Percentiles rank a stretch among this genome's conserved stretches.
Evolutionary conservation across 64 coral and sea anemone species (phyloP).

Genomic region (Porites lutea): DNA sequence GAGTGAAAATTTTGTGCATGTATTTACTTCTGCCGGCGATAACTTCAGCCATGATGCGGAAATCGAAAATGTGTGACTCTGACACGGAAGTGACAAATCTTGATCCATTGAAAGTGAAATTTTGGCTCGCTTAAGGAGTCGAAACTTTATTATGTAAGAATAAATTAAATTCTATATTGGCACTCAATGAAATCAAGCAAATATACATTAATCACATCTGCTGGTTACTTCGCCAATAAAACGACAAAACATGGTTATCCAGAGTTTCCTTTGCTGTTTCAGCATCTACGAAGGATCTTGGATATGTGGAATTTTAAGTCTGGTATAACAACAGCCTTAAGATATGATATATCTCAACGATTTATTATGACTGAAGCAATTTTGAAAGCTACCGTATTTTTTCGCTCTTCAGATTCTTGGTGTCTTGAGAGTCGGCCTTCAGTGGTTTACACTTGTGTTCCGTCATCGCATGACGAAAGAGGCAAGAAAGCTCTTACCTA

Average conservation of each 20-base stretch:
- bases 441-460: constrained; percentile 55
- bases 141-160: neutral
- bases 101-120: constrained; percentile 12
- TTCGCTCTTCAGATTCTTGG: constrained; percentile 47
- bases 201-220: neutral
- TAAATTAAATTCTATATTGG: constrained; percentile 14
- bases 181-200: neutral
- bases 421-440: constrained; percentile 34
- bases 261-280: constrained; percentile 70
- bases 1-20: no score
- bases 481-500: neutral
- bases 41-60: no score
- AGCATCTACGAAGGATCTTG: constrained; percentile 52
- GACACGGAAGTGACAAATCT: no score
- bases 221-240: neutral
- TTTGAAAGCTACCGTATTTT: neutral
- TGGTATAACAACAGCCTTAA: constrained; percentile 34
- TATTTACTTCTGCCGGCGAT: no score
- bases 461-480: constrained; percentile 40
- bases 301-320: constrained; percentile 38
- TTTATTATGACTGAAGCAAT: neutral
- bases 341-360: neutral
- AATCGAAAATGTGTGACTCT: no score
- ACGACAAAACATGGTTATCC: neutral
- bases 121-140: neutral